Percentiles rank a stretch among this genome's conserved stretches.
Evolutionary conservation across 30 jellyfish, hydroid and myxozoan genomes (phyloP).

Genomic region (Cassiopea andromeda): DNA sequence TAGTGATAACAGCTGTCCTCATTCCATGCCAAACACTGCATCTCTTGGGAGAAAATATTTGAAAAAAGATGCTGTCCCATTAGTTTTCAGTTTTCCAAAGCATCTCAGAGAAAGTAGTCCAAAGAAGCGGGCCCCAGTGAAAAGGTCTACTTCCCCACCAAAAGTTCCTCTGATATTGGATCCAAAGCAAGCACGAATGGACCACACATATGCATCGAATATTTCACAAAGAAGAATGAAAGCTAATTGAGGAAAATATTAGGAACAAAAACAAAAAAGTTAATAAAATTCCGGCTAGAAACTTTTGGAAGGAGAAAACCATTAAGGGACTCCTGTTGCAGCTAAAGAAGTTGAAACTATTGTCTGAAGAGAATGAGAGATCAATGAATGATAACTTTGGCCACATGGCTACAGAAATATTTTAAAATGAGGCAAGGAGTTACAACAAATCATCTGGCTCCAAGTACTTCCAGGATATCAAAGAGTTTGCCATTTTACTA

Average conservation of each 20-base stretch:
- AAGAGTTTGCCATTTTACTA: slow-evolving; percentile 23
- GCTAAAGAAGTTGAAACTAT: background rate
- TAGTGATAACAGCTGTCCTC: no score
- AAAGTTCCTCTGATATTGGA: no score
- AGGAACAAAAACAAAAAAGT: background rate
- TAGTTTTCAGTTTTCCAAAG: no score
- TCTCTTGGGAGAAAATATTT: no score
- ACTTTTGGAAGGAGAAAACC: background rate
- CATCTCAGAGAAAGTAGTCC: no score
- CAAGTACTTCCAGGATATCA: slow-evolving; percentile 2
- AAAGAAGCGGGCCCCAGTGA: no score
- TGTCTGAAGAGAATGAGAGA: background rate
- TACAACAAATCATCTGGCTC: slow-evolving; percentile 9
- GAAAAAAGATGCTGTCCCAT: no score
- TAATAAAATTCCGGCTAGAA: background rate
- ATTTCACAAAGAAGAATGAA: no score
- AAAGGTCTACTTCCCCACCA: no score
- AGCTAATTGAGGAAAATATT: background rate
- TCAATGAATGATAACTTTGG: slow-evolving; percentile 11
- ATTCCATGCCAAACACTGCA: no score
- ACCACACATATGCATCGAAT: no score
- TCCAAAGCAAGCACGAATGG: no score
- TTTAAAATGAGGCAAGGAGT: slow-evolving; percentile 5
- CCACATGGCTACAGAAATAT: background rate
- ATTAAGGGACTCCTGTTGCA: background rate